Base-by-base conservation (phyloP, 2,797 vertebrate species). In the Pseudomugil gertrudae region DNA sequence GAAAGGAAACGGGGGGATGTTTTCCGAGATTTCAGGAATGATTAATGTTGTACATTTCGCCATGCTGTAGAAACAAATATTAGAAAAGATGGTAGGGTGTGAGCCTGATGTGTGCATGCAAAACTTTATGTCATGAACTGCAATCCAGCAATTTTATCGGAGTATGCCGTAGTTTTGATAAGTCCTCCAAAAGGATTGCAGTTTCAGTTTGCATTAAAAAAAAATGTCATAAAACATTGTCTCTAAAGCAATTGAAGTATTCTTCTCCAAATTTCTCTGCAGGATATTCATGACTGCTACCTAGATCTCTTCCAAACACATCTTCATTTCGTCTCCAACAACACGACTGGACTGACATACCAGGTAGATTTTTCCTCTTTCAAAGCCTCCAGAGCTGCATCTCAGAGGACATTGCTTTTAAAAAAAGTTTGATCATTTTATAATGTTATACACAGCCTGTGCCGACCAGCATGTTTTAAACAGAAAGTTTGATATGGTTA, bases 271-370 rank as follows among this genome's bases (percentile, higher is more conserved):
- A n/a, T 79, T 15, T 89, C 38, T 55, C 60, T 66, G 29, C 84
- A 99, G 98, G 96, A 98, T 71, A 66, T 95, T 77, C 95, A 95
- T 0, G 96, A 96, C 80, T 98, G 98, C 87, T 98, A 95, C 86
- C 87, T 99, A 93, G 97, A 98, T 79, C 92, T 99, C 5, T 99
- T 98, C 88, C 95, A 97, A 84, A 96, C 95, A 55, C 93, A 97
- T 88, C 95, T 99, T 74, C 96, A 98, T 89, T 98, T 99, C 83
- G 95, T 98, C 78, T 97, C 97, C 9, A 87, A 92, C 51, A 95
- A 95, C 72, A 91, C 95, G 6, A 94, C 92, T 0, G 95, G 96
- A 68, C 87, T 97, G 80, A 96, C 95, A 27, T 97, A 97, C 84
- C 96, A 98, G 95, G 98, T 98, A 85, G 81, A 87, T 51, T 56